Evolutionary conservation across 2,113 vertebrate genomes (phyloP), one percentile per base, ranked within the genome.

Genomic region (Ceyx melanurus): DNA sequence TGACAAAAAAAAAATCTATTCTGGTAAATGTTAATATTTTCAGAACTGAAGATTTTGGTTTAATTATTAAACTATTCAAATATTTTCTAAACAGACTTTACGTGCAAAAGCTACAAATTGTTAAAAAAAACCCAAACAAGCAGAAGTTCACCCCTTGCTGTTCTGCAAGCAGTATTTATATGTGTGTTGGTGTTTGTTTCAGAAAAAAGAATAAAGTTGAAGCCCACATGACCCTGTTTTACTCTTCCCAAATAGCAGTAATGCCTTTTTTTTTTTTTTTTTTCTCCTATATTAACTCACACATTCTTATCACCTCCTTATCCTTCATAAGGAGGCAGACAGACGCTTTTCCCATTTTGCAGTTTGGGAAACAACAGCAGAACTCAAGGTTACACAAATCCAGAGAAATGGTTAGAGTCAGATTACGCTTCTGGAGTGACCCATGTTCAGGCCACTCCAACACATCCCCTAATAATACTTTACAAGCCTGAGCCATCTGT

Each of bases 401-500:
- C 64, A 84, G 64, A 66, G 57, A 95, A 95, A 90, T 80, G 19
- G 12, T 91, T 81, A 88, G 81, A 96, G 81, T 93, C 81, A 66
- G 57, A 94, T 95, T 96, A 89, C 45, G 3, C 87, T 90, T 93
- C 89, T 90, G 89, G 88, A 94, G 91, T 94, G 89, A 94, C 91
- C 90, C 73, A 43, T 85, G 88, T 74, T 92, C 90, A 94, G 89
- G 94, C 94, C 91, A 88, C 94, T 95, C 89, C 82, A 96, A 80
- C 92, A 92, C 29, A 9, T 97, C 88, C 89, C 83, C 94, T 93
- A 96, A 96, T 93, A 95, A 92, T 83, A 95, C 94, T 96, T 96
- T 96, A 90, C 91, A 96, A 96, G 92, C 71, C 80, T 89, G 85
- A 96, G 85, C 95, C 95, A 96, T 94, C 91, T 96, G 89, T 94